These are phyloP conservation scores for Rattus norvegicus DNA, from an alignment of 2,113 vertebrate genomes.

Conservation along the genomic window GRCr8 NC_086020.1:42673501-42674000, in stretches of 20 bases:
- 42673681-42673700: conserved; percentile 7
- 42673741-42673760: conserved; percentile 2
- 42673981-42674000: conserved; percentile 23
- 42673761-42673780: neutral
- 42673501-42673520: neutral
- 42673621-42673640: conserved; percentile 13
- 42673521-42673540: neutral
- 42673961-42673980: neutral
- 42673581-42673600: neutral
- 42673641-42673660: neutral
- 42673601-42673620: neutral
- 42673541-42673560: neutral
- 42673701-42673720: neutral
- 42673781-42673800: no score
- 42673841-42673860: neutral
- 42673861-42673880: neutral
- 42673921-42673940: neutral
- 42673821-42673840: neutral
- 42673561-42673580: neutral
- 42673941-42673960: neutral
- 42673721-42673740: neutral
- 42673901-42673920: neutral
- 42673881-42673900: neutral
- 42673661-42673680: neutral
- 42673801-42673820: neutral